phyloP scores from a whole-genome alignment of 2,888 invertebrate species.

The Microctonus hyperodae region DNA sequence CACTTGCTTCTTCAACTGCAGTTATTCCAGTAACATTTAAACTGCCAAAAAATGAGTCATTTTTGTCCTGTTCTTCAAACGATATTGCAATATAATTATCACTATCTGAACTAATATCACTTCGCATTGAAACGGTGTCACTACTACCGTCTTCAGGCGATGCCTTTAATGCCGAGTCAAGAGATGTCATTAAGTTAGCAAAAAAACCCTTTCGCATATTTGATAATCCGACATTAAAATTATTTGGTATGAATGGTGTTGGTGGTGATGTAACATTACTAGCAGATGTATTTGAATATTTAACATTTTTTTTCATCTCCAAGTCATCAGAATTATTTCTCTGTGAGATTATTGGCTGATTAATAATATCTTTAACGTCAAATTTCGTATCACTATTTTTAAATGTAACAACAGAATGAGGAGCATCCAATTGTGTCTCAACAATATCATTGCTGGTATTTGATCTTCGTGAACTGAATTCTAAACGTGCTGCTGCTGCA shows the following conservation, averaged over 20 bases:
- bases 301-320: slow-evolving; percentile 6
- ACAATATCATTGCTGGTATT: slow-evolving; percentile 56
- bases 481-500: slow-evolving; percentile 46
- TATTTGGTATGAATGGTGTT: slow-evolving; percentile 58
- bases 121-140: slow-evolving; percentile 77
- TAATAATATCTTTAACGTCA: slow-evolving; percentile 16
- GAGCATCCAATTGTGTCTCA: slow-evolving; percentile 50
- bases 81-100: slow-evolving; percentile 82
- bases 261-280: slow-evolving; percentile 36
- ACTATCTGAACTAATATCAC: slow-evolving; percentile 88
- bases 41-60: slow-evolving; percentile 66
- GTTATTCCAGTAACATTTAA: slow-evolving; percentile 54
- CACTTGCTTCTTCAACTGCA: slow-evolving; percentile 81
- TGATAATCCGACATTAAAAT: slow-evolving; percentile 69
- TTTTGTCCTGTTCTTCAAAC: slow-evolving; percentile 69
- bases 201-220: slow-evolving; percentile 87
- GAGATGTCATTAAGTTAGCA: slow-evolving; percentile 81
- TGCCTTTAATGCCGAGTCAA: slow-evolving; percentile 80
- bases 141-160: slow-evolving; percentile 77
- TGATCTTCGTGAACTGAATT: slow-evolving; percentile 53
- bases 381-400: slow-evolving; percentile 49
- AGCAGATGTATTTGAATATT: slow-evolving; percentile 41
- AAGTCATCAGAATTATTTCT: slow-evolving; percentile 22
- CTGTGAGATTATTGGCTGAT: slow-evolving; percentile 17
- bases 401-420: slow-evolving; percentile 57